A percentile compares a stretch with the other conserved stretches of the same genome.
Conservation (phyloP, 2,888 invertebrate genomes). For the Nemotelus nigrinus region DNA sequence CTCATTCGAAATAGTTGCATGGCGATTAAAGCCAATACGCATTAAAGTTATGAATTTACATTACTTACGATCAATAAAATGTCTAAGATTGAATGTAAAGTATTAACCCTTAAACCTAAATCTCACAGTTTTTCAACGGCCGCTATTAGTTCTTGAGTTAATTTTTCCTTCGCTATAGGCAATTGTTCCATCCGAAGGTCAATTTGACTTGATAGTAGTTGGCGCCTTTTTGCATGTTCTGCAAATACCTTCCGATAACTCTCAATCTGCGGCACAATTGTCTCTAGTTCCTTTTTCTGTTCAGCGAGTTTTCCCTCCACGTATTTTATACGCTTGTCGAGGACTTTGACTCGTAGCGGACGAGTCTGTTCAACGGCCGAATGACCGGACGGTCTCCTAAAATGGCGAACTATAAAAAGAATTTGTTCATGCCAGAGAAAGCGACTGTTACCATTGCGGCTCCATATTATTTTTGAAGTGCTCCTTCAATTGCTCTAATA, state of each 20-base stretch:
- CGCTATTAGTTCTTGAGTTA: not conserved
- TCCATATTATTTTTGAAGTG: slow-evolving; percentile 52
- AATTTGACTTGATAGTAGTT: slow-evolving; percentile 21
- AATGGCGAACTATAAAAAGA: not conserved
- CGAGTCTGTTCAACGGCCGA: slow-evolving; percentile 53
- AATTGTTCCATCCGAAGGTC: not conserved
- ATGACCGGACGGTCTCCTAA: slow-evolving; percentile 55
- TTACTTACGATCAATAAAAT: no score
- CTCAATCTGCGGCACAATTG: slow-evolving; percentile 25
- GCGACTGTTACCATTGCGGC: slow-evolving; percentile 53
- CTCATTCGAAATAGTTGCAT: no score
- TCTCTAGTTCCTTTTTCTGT: slow-evolving; percentile 54
- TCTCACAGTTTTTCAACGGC: not conserved
- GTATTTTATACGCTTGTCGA: slow-evolving; percentile 52
- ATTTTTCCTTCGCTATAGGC: not conserved
- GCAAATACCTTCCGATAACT: slow-evolving; percentile 9
- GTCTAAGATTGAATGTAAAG: no score
- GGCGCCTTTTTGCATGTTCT: not conserved
- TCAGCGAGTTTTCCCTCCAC: slow-evolving; percentile 53
- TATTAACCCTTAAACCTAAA: no score
- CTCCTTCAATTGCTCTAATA: slow-evolving; percentile 55
- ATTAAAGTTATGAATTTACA: no score
- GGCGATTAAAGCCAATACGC: no score
- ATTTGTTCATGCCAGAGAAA: not conserved
- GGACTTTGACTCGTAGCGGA: slow-evolving; percentile 54